Evolutionary conservation across 2,113 vertebrate genomes (phyloP).

Genomic region (Laterallus jamaicensis): DNA sequence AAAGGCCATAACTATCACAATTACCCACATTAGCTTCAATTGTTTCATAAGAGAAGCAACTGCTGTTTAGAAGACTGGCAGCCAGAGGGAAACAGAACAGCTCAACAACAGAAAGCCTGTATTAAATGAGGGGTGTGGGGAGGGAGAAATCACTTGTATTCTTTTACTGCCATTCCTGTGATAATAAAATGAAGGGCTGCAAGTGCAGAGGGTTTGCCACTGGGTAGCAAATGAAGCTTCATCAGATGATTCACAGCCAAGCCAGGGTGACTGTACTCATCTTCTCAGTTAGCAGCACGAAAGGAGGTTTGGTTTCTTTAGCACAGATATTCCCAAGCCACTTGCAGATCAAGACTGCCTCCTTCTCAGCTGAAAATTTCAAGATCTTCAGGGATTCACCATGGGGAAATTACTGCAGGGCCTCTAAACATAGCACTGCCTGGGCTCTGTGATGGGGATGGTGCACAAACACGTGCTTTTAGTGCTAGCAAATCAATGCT

Average conservation of each 20-base stretch:
- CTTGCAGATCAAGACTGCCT: neutral
- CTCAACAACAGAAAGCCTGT: conserved; percentile 33
- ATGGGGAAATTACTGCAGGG: neutral
- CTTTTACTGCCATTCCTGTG: neutral
- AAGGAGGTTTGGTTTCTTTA: neutral
- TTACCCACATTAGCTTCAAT: conserved; percentile 59
- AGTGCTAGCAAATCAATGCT: neutral
- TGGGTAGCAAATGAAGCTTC: neutral
- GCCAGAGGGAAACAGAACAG: conserved; percentile 61
- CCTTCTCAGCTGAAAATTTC: neutral
- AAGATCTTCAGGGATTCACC: neutral
- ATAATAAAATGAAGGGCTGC: conserved; percentile 29
- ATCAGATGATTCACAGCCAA: conserved; percentile 2
- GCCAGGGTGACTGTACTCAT: neutral
- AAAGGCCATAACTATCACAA: conserved; percentile 59
- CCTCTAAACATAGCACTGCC: neutral
- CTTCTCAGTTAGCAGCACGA: neutral
- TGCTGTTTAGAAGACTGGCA: conserved; percentile 59
- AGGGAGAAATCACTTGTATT: conserved; percentile 7
- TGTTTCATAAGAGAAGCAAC: conserved; percentile 57
- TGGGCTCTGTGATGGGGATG: neutral
- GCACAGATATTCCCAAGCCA: neutral
- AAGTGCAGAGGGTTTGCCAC: neutral
- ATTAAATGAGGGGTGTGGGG: neutral
- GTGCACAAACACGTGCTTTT: neutral